Conservation (phyloP, 2,797 vertebrate genomes). For the Peromyscus eremicus region DNA sequence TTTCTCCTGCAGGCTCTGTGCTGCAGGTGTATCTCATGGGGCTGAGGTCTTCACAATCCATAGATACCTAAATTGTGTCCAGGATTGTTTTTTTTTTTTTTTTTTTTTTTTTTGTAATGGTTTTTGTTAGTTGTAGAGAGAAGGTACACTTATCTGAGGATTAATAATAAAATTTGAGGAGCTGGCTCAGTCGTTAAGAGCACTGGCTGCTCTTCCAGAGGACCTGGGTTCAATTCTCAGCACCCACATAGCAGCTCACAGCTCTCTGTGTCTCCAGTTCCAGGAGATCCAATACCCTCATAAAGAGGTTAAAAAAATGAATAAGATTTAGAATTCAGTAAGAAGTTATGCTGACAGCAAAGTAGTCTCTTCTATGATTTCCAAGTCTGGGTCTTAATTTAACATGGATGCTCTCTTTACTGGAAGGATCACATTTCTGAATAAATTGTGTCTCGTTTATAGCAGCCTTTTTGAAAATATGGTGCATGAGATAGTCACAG, state of each 20-base stretch:
- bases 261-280: neutral
- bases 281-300: neutral
- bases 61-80: neutral
- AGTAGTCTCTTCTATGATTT: neutral
- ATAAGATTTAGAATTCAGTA: neutral
- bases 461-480: conserved; percentile 40
- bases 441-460: conserved; percentile 36
- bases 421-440: conserved; percentile 30
- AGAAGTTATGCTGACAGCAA: too few species aligned
- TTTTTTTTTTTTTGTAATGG: neutral
- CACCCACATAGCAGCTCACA: neutral
- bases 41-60: neutral
- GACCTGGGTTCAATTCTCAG: neutral
- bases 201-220: neutral
- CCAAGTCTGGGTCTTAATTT: neutral
- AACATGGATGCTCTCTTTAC: conserved; percentile 38
- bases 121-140: neutral
- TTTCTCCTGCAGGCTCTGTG: neutral
- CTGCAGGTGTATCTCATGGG: neutral
- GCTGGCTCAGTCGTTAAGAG: neutral
- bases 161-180: neutral
- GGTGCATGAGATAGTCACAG: conserved; percentile 33
- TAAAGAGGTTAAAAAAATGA: neutral
- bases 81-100: too few species aligned
- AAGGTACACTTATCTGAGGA: neutral